Conservation (phyloP, 2,888 invertebrate species). For the Eucera pruinosa region DNA sequence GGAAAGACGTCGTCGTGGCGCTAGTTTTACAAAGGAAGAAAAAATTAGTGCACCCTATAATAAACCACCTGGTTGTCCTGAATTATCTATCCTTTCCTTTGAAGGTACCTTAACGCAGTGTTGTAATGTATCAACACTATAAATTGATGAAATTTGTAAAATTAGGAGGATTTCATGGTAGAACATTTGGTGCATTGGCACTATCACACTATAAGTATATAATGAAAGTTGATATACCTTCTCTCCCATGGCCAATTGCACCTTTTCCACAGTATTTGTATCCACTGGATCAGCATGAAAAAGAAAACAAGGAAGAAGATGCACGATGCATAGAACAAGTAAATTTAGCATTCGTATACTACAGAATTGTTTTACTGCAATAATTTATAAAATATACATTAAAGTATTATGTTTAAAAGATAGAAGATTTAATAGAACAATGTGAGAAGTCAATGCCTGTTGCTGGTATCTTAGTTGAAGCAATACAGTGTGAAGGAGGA, state of each 20-base stretch:
- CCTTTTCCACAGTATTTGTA: slow-evolving; percentile 46
- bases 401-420: slow-evolving; percentile 82
- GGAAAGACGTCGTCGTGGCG: slow-evolving; percentile 29
- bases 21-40: slow-evolving; percentile 37
- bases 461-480: slow-evolving; percentile 97
- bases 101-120: slow-evolving; percentile 32
- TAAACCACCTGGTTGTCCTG: slow-evolving; percentile 52
- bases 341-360: slow-evolving; percentile 4
- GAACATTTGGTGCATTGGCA: slow-evolving; percentile 53
- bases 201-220: slow-evolving; percentile 42
- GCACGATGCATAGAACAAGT: slow-evolving; percentile 41
- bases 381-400: neutral
- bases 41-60: slow-evolving; percentile 37
- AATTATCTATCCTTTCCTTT: slow-evolving; percentile 54
- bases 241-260: slow-evolving; percentile 54
- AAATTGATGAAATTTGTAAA: slow-evolving; percentile 17
- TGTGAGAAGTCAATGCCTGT: slow-evolving; percentile 90
- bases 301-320: slow-evolving; percentile 47
- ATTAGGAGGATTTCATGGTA: slow-evolving; percentile 56
- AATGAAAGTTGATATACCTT: slow-evolving; percentile 48
- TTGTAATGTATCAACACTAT: neutral
- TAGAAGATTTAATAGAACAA: slow-evolving; percentile 89
- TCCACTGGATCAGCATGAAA: slow-evolving; percentile 46
- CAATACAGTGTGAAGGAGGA: slow-evolving; percentile 98
- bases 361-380: neutral